Percentiles rank a stretch among this genome's conserved stretches.
Evolutionary conservation across 2,888 invertebrate genomes (phyloP).

Genomic region (Enchytraeus crypticus): DNA sequence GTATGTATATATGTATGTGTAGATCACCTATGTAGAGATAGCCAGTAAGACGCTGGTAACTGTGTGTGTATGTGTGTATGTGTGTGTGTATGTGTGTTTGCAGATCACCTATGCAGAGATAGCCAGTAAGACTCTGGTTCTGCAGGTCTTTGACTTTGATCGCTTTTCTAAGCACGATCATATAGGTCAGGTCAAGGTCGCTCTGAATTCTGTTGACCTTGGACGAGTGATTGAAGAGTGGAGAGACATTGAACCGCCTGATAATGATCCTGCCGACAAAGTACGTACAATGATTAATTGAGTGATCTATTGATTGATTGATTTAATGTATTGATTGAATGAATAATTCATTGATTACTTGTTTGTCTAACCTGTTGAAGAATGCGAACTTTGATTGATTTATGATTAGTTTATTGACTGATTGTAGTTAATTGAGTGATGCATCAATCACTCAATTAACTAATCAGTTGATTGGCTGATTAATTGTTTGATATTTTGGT

Average conservation of each 20-base stretch:
- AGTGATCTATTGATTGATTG: neutral
- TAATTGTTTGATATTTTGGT: too few relatives aligned
- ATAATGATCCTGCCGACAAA: constrained; percentile 70
- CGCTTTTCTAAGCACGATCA: constrained; percentile 99
- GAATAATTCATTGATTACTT: too few relatives aligned
- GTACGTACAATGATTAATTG: constrained; percentile 2
- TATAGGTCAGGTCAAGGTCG: too few relatives aligned
- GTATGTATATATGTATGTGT: neutral
- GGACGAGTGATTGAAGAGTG: constrained; percentile 98
- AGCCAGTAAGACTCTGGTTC: neutral
- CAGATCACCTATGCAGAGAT: neutral
- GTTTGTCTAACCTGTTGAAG: too few relatives aligned
- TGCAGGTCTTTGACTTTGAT: constrained; percentile 99
- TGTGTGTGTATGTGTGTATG: constrained; percentile 99
- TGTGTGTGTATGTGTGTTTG: too few relatives aligned
- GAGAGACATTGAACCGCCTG: constrained; percentile 94
- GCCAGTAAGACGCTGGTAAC: neutral
- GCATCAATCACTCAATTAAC: too few relatives aligned
- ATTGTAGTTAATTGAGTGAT: too few relatives aligned
- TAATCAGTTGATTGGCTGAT: too few relatives aligned
- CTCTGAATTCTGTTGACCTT: constrained; percentile 91
- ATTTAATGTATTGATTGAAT: too few relatives aligned
- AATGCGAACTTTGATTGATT: too few relatives aligned
- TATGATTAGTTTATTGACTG: too few relatives aligned
- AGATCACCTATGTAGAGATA: neutral